phyloP scores from a whole-genome alignment of 2,113 vertebrate genomes.

The Prietella phreatophila region DNA sequence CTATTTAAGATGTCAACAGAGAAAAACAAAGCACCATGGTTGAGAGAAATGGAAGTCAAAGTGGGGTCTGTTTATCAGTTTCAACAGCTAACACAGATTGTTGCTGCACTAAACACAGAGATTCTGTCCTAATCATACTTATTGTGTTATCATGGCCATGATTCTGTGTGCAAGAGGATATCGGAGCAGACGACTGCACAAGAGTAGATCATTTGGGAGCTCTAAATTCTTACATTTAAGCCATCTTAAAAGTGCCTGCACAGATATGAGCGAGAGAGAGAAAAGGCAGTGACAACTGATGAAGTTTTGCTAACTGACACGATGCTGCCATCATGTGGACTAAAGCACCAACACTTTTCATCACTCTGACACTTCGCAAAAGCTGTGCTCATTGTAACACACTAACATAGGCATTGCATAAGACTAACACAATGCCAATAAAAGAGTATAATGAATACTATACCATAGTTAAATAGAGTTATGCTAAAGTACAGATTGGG shows the following conservation, averaged over 20 bases:
- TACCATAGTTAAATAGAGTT: not conserved
- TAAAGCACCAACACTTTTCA: not conserved
- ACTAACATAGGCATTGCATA: not conserved
- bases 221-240: not conserved
- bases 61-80: conserved; percentile 58
- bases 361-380: not conserved
- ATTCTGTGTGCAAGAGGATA: not conserved
- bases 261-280: not conserved
- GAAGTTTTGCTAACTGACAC: not conserved
- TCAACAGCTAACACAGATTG: conserved; percentile 59
- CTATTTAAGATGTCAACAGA: conserved; percentile 65
- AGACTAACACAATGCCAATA: not conserved
- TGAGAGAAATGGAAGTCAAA: conserved; percentile 25
- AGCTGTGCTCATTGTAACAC: not conserved
- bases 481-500: not conserved
- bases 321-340: conserved; percentile 35
- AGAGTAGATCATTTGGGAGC: not conserved
- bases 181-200: not conserved
- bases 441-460: not conserved
- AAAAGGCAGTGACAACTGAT: not conserved
- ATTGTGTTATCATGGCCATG: not conserved
- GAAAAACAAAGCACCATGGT: conserved; percentile 47
- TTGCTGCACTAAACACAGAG: conserved; percentile 58
- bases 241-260: not conserved
- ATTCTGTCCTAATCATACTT: not conserved